Evolutionary conservation across 37 sponge, comb jelly and placozoan genomes (phyloP).

Genomic region (Agelas oroides): DNA sequence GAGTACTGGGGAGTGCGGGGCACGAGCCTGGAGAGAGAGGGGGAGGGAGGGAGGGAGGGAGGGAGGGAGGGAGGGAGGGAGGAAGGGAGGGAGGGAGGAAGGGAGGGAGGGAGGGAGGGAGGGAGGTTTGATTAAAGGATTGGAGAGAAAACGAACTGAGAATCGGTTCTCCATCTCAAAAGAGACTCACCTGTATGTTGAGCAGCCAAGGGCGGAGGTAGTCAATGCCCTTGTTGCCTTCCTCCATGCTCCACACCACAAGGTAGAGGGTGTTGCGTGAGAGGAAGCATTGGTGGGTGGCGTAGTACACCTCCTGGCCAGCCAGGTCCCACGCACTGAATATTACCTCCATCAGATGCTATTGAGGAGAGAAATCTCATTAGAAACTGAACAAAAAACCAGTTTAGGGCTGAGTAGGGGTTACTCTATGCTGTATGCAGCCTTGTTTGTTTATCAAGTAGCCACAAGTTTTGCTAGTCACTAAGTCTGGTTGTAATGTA

Average conservation of each 20-base stretch:
- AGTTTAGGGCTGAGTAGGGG: no score
- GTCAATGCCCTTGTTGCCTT: conserved; percentile 86
- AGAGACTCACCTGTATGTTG: conserved; percentile 85
- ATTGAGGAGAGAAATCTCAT: neutral
- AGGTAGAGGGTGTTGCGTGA: conserved; percentile 96
- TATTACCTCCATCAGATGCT: conserved; percentile 63
- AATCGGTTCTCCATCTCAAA: neutral
- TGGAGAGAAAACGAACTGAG: neutral
- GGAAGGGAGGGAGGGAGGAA: neutral
- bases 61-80: neutral
- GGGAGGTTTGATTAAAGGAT: no score
- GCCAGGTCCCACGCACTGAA: conserved; percentile 98
- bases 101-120: neutral
- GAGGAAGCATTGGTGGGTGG: conserved; percentile 98
- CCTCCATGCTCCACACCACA: conserved; percentile 88
- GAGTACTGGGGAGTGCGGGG: conserved; percentile 89
- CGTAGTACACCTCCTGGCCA: conserved; percentile 98
- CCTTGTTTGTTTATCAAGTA: no score
- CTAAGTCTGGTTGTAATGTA: no score
- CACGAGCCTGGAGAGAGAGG: conserved; percentile 75
- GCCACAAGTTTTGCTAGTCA: no score
- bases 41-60: conserved; percentile 15
- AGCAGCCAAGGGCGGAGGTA: conserved; percentile 92
- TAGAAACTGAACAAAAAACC: no score
- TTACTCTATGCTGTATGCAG: no score